Evolutionary conservation across 1,140 invertebrate species (phyloP).

Genomic region (Marisa cornuarietis): DNA sequence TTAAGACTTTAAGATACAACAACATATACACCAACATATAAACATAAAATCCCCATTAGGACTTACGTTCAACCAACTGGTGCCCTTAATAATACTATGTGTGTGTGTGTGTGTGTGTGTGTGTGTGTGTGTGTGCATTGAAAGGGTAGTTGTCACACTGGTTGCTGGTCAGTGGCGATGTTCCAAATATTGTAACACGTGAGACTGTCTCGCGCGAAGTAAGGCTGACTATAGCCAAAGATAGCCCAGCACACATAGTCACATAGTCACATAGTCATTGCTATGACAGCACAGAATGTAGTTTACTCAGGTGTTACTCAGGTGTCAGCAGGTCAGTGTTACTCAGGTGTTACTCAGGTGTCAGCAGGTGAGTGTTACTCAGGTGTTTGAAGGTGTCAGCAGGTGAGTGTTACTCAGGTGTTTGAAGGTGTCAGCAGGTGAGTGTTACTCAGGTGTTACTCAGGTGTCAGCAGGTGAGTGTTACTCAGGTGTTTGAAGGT

Average conservation of each 20-base stretch:
- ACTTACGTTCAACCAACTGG: neutral
- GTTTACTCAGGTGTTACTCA: too few relatives aligned
- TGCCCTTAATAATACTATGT: neutral
- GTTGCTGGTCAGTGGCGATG: neutral
- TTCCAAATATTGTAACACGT: neutral
- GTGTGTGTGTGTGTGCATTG: neutral
- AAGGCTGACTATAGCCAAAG: neutral
- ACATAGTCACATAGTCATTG: too few relatives aligned
- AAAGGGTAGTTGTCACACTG: neutral
- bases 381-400: too few relatives aligned
- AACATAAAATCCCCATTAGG: neutral
- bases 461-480: too few relatives aligned
- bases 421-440: too few relatives aligned
- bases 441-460: too few relatives aligned
- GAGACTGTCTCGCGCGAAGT: neutral
- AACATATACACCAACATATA: constrained; percentile 2
- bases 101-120: too few relatives aligned
- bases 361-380: too few relatives aligned
- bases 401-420: too few relatives aligned
- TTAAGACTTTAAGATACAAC: neutral
- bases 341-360: too few relatives aligned
- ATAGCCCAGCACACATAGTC: neutral
- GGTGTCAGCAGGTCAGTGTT: too few relatives aligned
- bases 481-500: too few relatives aligned
- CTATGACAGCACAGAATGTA: neutral